Evolutionary conservation across 2,888 invertebrate species (phyloP).

Genomic region (Margaritifera margaritifera): DNA sequence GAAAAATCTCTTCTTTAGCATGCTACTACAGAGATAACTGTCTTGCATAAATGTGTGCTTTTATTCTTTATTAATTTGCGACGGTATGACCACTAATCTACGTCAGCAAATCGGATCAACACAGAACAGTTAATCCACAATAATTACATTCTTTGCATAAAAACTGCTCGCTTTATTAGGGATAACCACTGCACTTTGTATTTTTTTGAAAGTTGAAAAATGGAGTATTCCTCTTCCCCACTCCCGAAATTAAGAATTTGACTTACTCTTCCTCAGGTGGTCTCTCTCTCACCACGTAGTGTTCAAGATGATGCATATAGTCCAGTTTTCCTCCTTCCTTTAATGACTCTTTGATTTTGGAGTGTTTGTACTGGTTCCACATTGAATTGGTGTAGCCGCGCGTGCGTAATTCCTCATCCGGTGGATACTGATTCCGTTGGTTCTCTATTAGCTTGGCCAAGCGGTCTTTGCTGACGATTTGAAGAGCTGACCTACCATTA

Average conservation of each 20-base stretch:
- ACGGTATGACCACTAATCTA: too few relatives aligned
- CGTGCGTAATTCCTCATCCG: conserved; percentile 45
- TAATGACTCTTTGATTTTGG: conserved; percentile 43
- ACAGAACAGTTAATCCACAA: too few relatives aligned
- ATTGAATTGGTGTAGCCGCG: conserved; percentile 48
- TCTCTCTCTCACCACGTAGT: conserved; percentile 32
- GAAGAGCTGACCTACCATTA: conserved; percentile 47
- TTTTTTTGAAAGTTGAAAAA: too few relatives aligned
- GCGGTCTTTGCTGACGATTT: conserved; percentile 50
- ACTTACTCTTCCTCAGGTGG: conserved; percentile 48
- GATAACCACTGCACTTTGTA: too few relatives aligned
- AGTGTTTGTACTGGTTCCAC: conserved; percentile 59
- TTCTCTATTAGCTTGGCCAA: conserved; percentile 40
- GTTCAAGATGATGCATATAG: conserved; percentile 34
- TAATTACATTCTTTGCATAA: too few relatives aligned
- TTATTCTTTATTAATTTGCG: too few relatives aligned
- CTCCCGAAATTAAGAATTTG: not conserved
- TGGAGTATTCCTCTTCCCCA: too few relatives aligned
- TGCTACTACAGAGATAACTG: too few relatives aligned
- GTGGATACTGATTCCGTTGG: conserved; percentile 44
- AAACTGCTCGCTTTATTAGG: too few relatives aligned
- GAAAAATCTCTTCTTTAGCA: too few relatives aligned
- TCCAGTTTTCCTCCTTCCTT: conserved; percentile 48
- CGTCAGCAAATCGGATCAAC: too few relatives aligned
- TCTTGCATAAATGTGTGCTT: too few relatives aligned